Evolutionary conservation across 2,888 invertebrate genomes (phyloP).

Genomic region (Caenorhabditis drosophilae): DNA sequence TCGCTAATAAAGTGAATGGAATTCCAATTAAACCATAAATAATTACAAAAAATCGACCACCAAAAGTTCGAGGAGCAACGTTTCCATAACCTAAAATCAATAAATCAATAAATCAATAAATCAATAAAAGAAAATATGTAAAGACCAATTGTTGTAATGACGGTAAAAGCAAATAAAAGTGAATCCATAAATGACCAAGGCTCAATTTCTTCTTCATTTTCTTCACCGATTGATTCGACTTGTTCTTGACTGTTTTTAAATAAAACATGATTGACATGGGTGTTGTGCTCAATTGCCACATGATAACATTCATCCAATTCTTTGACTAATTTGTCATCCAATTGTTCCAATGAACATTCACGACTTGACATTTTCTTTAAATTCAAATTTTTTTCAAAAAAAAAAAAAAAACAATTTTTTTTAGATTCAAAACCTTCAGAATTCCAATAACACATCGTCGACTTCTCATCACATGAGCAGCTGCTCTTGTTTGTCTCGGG

Average conservation of each 20-base stretch:
- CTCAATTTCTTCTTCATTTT: constrained; percentile 25
- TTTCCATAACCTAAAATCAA: constrained; percentile 61
- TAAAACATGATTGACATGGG: constrained; percentile 44
- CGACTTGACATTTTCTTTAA: constrained; percentile 37
- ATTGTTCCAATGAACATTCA: constrained; percentile 34
- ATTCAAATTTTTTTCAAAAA: too few relatives aligned
- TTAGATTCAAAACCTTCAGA: too few relatives aligned
- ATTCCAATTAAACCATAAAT: constrained; percentile 65
- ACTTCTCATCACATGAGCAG: constrained; percentile 56
- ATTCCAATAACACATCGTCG: constrained; percentile 56
- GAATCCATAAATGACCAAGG: constrained; percentile 65
- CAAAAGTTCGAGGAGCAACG: constrained; percentile 63
- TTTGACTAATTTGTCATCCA: constrained; percentile 45
- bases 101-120: background rate
- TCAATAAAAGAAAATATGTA: background rate
- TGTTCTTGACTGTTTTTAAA: constrained; percentile 48
- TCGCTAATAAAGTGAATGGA: constrained; percentile 66
- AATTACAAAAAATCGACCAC: constrained; percentile 64
- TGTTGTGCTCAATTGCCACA: constrained; percentile 50
- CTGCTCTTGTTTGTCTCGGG: constrained; percentile 48
- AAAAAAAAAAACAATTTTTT: too few relatives aligned
- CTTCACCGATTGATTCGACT: constrained; percentile 35
- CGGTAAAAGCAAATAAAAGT: constrained; percentile 64
- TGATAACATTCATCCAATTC: constrained; percentile 56
- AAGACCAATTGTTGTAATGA: constrained; percentile 67